These are phyloP conservation scores for Denticeps clupeoides DNA, from an alignment of 2,797 vertebrate genomes.

Conservation along the genomic window DNA sequence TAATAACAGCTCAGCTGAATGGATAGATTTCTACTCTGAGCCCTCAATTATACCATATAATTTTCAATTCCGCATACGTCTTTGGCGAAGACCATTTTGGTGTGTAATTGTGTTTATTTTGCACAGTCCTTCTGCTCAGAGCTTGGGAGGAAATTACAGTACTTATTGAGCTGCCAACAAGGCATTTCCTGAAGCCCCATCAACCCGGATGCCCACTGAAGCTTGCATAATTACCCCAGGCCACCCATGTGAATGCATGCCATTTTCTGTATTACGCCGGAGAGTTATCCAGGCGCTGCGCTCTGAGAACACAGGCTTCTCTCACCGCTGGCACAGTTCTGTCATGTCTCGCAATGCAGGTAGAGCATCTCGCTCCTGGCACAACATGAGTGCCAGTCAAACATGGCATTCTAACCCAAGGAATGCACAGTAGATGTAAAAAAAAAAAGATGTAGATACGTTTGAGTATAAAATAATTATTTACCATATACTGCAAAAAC, in stretches of 20 bases:
- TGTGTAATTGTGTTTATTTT: constrained; percentile 32
- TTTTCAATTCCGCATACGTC: constrained; percentile 25
- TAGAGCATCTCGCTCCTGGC: neutral
- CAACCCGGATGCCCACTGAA: constrained; percentile 23
- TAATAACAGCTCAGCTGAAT: too few species aligned
- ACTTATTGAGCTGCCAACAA: constrained; percentile 27
- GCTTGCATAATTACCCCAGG: constrained; percentile 29
- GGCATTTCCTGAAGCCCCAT: constrained; percentile 13
- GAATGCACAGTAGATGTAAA: too few species aligned
- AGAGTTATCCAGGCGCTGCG: constrained; percentile 43
- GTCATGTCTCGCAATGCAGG: constrained; percentile 16
- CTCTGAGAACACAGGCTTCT: constrained; percentile 34
- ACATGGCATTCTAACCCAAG: neutral
- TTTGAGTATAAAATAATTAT: too few species aligned
- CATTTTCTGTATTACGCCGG: constrained; percentile 22
- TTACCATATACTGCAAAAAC: too few species aligned
- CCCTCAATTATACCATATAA: constrained; percentile 12
- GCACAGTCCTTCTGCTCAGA: constrained; percentile 20
- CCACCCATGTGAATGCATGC: constrained; percentile 29
- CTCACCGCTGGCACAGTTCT: constrained; percentile 18
- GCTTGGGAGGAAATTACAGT: constrained; percentile 24
- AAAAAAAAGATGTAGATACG: too few species aligned
- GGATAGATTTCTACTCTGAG: neutral
- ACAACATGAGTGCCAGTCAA: neutral
- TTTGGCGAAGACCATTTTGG: constrained; percentile 22